phyloP scores from a whole-genome alignment of 1,140 invertebrate species.

The Hycleus cichorii region DNA sequence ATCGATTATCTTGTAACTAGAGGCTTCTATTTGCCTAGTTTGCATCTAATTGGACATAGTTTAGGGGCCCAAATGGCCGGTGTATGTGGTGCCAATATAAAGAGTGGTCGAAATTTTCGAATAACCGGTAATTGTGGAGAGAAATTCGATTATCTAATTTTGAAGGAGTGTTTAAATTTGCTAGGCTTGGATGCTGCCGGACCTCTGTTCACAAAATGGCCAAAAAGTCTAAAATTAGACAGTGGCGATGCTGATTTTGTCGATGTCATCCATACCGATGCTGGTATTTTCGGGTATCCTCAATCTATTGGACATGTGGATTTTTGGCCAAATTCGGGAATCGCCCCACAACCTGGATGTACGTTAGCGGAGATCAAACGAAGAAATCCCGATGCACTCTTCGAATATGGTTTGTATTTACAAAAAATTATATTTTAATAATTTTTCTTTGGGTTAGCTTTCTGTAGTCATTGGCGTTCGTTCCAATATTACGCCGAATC shows the following conservation, averaged over 20 bases:
- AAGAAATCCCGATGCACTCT: constrained; percentile 32
- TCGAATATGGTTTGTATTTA: constrained; percentile 29
- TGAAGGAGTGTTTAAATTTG: background rate
- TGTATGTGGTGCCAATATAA: constrained; percentile 42
- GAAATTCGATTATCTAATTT: background rate
- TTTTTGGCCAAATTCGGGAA: constrained; percentile 64
- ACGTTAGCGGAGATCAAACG: constrained; percentile 42
- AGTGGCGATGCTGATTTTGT: constrained; percentile 62
- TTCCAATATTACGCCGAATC: constrained; percentile 63
- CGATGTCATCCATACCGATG: constrained; percentile 72
- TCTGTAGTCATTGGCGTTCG: constrained; percentile 67
- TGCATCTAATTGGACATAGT: constrained; percentile 56
- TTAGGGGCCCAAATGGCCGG: constrained; percentile 53
- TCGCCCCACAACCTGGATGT: constrained; percentile 58
- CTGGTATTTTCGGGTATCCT: constrained; percentile 54
- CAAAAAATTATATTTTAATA: background rate
- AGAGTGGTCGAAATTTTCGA: constrained; percentile 35
- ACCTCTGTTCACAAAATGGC: constrained; percentile 45
- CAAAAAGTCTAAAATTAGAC: constrained; percentile 42
- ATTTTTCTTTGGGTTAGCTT: constrained; percentile 45
- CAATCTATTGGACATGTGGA: constrained; percentile 60
- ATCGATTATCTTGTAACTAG: constrained; percentile 49
- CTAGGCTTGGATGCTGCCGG: constrained; percentile 51
- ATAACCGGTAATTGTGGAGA: constrained; percentile 35
- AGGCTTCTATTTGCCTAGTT: constrained; percentile 33